Evolutionary conservation across 2,888 invertebrate genomes (phyloP).

Genomic region (Drosophila koepferae): DNA sequence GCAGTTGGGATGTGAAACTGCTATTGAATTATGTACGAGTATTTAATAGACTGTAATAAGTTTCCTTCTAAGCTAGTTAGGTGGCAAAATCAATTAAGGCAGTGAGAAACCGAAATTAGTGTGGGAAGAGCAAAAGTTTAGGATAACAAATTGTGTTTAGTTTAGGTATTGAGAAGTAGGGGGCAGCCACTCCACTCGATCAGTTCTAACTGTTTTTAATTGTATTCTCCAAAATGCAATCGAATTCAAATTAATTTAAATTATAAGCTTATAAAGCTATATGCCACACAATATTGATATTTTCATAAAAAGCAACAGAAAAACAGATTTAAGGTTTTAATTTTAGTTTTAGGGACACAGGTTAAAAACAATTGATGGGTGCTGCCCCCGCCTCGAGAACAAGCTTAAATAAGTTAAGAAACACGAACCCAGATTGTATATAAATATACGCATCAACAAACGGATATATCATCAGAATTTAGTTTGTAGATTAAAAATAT

Average conservation of each 20-base stretch:
- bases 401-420: conserved; percentile 22
- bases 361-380: conserved; percentile 12
- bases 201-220: conserved; percentile 6
- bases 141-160: conserved; percentile 52
- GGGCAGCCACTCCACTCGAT: conserved; percentile 22
- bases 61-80: conserved; percentile 76
- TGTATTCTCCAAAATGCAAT: not conserved
- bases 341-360: conserved; percentile 21
- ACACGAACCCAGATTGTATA: conserved; percentile 50
- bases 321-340: conserved; percentile 3
- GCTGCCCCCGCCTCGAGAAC: conserved; percentile 31
- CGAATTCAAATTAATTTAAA: not conserved
- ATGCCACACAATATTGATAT: conserved; percentile 43
- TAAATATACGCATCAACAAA: conserved; percentile 30
- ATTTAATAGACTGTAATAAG: conserved; percentile 78
- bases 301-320: conserved; percentile 14
- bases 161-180: conserved; percentile 23
- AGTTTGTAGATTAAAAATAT: conserved; percentile 21
- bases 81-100: conserved; percentile 36
- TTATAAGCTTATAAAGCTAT: conserved; percentile 21
- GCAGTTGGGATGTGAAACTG: conserved; percentile 7
- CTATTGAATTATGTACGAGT: conserved; percentile 54
- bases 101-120: conserved; percentile 9
- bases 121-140: conserved; percentile 12
- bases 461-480: conserved; percentile 46